These are phyloP conservation scores for Electrona antarctica DNA, from an alignment of 2,113 vertebrate genomes.

Conservation along the genomic window DNA sequence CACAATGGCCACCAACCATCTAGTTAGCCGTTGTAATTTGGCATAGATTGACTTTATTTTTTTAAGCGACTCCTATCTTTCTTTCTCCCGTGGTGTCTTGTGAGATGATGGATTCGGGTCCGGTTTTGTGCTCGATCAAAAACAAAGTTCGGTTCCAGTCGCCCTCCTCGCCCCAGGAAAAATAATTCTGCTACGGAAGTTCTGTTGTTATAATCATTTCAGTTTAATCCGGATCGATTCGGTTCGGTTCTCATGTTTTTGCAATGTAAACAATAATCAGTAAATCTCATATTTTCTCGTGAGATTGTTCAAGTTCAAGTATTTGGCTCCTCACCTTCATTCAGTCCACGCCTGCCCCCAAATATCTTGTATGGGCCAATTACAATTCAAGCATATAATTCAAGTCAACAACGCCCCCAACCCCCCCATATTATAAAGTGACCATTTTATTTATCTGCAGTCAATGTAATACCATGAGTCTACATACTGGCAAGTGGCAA, in stretches of 20 bases:
- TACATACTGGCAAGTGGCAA: too few relatives aligned
- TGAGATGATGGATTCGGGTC: slow-evolving; percentile 67
- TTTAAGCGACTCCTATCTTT: slow-evolving; percentile 41
- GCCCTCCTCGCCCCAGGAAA: slow-evolving; percentile 44
- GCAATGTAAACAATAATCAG: slow-evolving; percentile 85
- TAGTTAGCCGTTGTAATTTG: slow-evolving; percentile 51
- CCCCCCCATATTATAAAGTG: slow-evolving; percentile 49
- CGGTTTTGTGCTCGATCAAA: slow-evolving; percentile 55
- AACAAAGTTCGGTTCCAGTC: slow-evolving; percentile 67
- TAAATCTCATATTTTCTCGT: slow-evolving; percentile 84
- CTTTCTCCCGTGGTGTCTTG: slow-evolving; percentile 37
- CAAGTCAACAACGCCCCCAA: slow-evolving; percentile 53
- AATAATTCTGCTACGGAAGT: slow-evolving; percentile 57
- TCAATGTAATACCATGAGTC: not conserved
- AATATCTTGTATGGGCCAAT: slow-evolving; percentile 63
- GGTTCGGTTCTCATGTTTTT: slow-evolving; percentile 78
- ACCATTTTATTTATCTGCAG: slow-evolving; percentile 25
- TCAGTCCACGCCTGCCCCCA: slow-evolving; percentile 71
- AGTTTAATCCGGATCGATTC: slow-evolving; percentile 79
- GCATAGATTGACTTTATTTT: slow-evolving; percentile 50
- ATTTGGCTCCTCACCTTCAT: slow-evolving; percentile 62
- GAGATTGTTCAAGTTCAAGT: slow-evolving; percentile 76
- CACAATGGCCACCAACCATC: slow-evolving; percentile 69
- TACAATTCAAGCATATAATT: slow-evolving; percentile 49
- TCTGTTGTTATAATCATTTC: slow-evolving; percentile 47